These are phyloP conservation scores for Lacanobia oleracea DNA, from an alignment of 2,888 invertebrate genomes.

Conservation along the genomic window DNA sequence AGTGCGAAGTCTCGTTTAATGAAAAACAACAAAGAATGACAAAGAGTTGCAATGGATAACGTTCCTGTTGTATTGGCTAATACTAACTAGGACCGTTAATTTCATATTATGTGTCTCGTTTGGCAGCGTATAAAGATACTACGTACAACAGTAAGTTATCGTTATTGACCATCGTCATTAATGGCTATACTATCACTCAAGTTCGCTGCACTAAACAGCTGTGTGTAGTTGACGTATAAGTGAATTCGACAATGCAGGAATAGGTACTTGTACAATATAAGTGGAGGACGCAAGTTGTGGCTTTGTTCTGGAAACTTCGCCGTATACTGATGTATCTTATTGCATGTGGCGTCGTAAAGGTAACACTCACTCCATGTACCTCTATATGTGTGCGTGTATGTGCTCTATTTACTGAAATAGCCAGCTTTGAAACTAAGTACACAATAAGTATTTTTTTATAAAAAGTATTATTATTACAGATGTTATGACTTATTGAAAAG, in stretches of 20 bases:
- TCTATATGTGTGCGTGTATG: constrained; percentile 66
- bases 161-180: neutral
- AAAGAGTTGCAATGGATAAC: no score
- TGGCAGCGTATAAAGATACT: no score
- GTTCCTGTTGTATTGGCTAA: no score
- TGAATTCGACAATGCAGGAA: constrained; percentile 86
- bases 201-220: constrained; percentile 37
- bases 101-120: no score
- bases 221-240: constrained; percentile 79
- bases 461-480: neutral
- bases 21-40: no score
- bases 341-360: constrained; percentile 78
- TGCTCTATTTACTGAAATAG: constrained; percentile 31
- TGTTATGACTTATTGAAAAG: neutral
- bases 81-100: no score
- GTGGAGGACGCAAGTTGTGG: constrained; percentile 83
- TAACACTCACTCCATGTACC: constrained; percentile 66
- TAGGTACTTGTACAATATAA: constrained; percentile 80
- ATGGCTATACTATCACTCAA: neutral
- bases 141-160: no score
- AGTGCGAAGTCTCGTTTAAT: no score
- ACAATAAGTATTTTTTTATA: neutral
- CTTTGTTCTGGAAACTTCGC: constrained; percentile 87
- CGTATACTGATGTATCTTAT: constrained; percentile 85
- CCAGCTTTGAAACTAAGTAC: constrained; percentile 15